Percentiles rank a stretch among this genome's conserved stretches.
Conservation (phyloP, 2,113 vertebrate species). For the Lepus americanus region DNA sequence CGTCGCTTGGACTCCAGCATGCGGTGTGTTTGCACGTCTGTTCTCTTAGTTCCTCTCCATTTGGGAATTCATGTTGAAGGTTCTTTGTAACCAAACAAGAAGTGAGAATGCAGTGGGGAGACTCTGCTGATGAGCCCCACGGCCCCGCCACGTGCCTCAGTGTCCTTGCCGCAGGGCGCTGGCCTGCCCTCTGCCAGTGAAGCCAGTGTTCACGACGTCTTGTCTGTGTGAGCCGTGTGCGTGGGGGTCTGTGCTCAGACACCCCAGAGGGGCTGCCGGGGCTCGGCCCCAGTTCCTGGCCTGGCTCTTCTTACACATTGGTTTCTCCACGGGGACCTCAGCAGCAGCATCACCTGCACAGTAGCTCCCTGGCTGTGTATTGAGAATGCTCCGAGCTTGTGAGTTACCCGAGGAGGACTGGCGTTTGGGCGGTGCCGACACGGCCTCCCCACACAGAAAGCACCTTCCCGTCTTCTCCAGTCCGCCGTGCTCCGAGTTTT, state of each 20-base stretch:
- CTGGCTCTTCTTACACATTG: neutral
- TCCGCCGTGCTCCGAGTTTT: neutral
- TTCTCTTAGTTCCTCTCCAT: neutral
- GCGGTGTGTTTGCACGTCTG: neutral
- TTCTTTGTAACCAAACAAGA: neutral
- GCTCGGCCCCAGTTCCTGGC: neutral
- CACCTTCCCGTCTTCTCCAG: neutral
- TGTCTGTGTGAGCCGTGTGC: neutral
- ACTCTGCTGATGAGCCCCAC: neutral
- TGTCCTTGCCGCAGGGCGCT: accelerated
- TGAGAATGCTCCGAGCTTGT: accelerated
- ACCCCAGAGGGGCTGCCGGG: too few relatives aligned
- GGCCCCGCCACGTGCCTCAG: neutral
- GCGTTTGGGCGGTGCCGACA: neutral
- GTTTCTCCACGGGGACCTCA: neutral
- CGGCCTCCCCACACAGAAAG: neutral
- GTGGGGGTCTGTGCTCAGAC: too few relatives aligned
- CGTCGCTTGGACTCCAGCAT: accelerated
- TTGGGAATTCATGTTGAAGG: neutral
- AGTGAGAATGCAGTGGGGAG: neutral
- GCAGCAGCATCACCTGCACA: neutral
- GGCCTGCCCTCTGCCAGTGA: too few relatives aligned
- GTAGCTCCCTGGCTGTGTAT: neutral
- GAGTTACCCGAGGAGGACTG: neutral
- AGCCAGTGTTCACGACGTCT: neutral